These are phyloP conservation scores for Sphaeramia orbicularis DNA, from an alignment of 2,797 vertebrate genomes.

Conservation along the genomic window DNA sequence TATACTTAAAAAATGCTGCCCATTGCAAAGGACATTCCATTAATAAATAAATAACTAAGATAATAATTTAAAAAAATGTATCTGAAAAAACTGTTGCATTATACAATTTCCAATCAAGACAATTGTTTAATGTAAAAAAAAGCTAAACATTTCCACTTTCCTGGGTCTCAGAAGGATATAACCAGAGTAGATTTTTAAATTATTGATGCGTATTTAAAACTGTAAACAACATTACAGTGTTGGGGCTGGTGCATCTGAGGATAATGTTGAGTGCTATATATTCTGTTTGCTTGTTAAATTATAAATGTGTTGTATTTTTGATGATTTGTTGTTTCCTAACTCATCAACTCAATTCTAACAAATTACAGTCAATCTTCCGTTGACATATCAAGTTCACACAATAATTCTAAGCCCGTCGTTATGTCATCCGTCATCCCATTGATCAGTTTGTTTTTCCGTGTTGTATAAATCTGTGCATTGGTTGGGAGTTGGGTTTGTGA, in stretches of 20 bases:
- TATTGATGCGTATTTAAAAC: too few species aligned
- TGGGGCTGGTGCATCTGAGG: neutral
- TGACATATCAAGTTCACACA: neutral
- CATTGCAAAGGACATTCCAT: too few species aligned
- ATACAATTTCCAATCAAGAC: too few species aligned
- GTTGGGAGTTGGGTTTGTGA: neutral
- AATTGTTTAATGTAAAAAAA: too few species aligned
- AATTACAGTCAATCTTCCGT: neutral
- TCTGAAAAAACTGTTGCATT: too few species aligned
- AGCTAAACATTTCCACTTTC: too few species aligned
- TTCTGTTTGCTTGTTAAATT: neutral
- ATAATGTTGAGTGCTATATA: constrained; percentile 11
- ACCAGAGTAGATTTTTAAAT: too few species aligned
- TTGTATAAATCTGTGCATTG: neutral
- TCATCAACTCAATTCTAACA: constrained; percentile 2
- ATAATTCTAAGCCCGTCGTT: neutral
- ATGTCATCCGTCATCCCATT: neutral
- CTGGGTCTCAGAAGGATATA: too few species aligned
- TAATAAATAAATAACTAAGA: too few species aligned
- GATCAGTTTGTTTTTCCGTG: neutral
- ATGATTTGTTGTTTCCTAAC: constrained; percentile 1
- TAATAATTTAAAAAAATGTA: too few species aligned
- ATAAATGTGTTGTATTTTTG: neutral
- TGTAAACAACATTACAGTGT: too few species aligned
- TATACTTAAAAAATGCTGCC: too few species aligned